A percentile compares a stretch with the other conserved stretches of the same genome.
Conservation (phyloP, 2,797 vertebrate genomes). For the Spea hammondii region DNA sequence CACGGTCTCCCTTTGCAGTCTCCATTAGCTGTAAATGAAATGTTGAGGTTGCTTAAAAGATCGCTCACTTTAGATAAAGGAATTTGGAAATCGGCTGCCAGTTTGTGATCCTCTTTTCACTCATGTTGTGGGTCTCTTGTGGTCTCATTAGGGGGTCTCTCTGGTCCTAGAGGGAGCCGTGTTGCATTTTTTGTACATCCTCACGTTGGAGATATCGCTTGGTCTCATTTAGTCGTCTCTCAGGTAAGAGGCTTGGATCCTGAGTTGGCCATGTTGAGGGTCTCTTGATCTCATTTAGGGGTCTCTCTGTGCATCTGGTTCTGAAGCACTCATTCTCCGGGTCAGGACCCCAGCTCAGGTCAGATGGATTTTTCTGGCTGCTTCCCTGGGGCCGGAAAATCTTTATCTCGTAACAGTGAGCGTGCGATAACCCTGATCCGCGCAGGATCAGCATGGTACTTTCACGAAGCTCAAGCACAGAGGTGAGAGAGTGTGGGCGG, state of each 20-base stretch:
- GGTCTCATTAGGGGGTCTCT: too few relatives aligned
- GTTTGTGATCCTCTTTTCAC: too few relatives aligned
- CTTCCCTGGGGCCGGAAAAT: background rate
- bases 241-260: background rate
- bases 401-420: constrained; percentile 3
- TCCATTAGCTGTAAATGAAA: too few relatives aligned
- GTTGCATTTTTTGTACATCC: too few relatives aligned
- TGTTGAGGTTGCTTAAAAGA: too few relatives aligned
- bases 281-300: background rate
- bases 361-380: constrained; percentile 2
- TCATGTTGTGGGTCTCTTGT: too few relatives aligned
- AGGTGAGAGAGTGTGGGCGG: background rate
- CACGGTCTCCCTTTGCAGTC: too few relatives aligned
- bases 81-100: too few relatives aligned
- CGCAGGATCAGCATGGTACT: background rate
- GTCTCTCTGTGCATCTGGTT: background rate
- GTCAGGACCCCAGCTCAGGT: background rate
- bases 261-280: background rate
- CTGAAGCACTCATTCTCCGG: background rate
- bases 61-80: too few relatives aligned
- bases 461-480: background rate
- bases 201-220: too few relatives aligned
- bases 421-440: too few relatives aligned
- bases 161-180: too few relatives aligned
- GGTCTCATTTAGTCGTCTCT: background rate